Base-by-base conservation (phyloP, 2,797 vertebrate genomes). In the Manis pentadactyla region DNA sequence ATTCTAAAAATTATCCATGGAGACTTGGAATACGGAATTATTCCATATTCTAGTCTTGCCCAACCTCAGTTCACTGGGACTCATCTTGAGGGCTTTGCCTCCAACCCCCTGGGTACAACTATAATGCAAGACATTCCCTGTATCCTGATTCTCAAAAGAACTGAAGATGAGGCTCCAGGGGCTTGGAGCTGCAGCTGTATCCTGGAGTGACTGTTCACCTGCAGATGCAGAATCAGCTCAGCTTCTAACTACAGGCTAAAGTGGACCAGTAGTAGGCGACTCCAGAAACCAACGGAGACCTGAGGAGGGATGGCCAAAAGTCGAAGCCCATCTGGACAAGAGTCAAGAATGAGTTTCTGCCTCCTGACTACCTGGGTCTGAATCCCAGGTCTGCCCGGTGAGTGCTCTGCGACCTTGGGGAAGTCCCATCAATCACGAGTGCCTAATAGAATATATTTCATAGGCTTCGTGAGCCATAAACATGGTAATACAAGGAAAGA, bases 241-340 rank as follows among this genome's bases (percentile, higher is more conserved):
- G 42, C 8, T 61, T 73, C 39, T 4, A 64, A 4, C 39, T 57
- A 7, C 27, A 18, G 11, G 5, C 13, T 51, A 12, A 55, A 23
- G 64, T 37, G 17, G 13, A 34, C 59, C 29, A 53, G 6, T 11
- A 39, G 37, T 9, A 64, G 63, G 49, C 4, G 12, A 77, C 21
- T 39, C 10, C 5, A 25, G 13, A 34, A 42, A 71, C 5, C 17
- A 23, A 8, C 4, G 21, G 51, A 39, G 27, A 64, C 6, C 57
- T 34, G 2, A 19, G 74, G 39, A 23, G 78, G 11, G n/a, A 0
- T 6, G 18, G 15, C 1, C 5, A 2, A 6, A 73, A 31, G 3
- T 13, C 37, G 37, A 37, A 68, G 31, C 21, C 34, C 25, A 29
- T 34, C 15, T 49, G 31, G 31, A 68, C 19, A 61, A 42, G 71